Conservation (phyloP, 2,888 invertebrate species). For the Strigamia transsilvanica region DNA sequence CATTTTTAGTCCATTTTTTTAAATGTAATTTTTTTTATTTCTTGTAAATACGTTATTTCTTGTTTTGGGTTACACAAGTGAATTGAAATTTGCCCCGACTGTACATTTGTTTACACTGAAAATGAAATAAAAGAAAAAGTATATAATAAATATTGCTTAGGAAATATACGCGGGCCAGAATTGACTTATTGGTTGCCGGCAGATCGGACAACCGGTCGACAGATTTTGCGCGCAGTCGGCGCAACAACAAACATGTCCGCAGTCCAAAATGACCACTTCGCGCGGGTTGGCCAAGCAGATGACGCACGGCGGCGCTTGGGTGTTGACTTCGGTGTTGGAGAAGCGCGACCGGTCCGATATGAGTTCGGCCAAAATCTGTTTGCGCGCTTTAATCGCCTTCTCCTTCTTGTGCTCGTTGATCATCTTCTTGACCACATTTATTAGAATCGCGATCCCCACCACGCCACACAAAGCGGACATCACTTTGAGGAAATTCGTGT, state of each 20-base stretch:
- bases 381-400: not conserved
- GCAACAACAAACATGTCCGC: slow-evolving; percentile 90
- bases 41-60: no score
- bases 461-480: slow-evolving; percentile 69
- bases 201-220: slow-evolving; percentile 77
- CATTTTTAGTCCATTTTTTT: no score
- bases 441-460: slow-evolving; percentile 68
- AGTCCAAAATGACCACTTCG: slow-evolving; percentile 86
- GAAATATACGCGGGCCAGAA: slow-evolving; percentile 78
- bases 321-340: slow-evolving; percentile 53
- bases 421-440: slow-evolving; percentile 62
- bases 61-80: no score
- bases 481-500: slow-evolving; percentile 69
- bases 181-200: slow-evolving; percentile 74
- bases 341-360: slow-evolving; percentile 61
- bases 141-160: no score
- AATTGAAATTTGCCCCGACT: not conserved
- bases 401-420: not conserved
- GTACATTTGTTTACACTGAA: not conserved
- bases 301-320: slow-evolving; percentile 77
- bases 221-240: slow-evolving; percentile 83
- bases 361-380: slow-evolving; percentile 15
- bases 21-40: no score
- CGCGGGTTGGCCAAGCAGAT: slow-evolving; percentile 86
- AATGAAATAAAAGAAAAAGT: not conserved